These are phyloP conservation scores for Enteromius trimaculatus DNA, from an alignment of 2,797 vertebrate species.

Conservation along the genomic window DNA sequence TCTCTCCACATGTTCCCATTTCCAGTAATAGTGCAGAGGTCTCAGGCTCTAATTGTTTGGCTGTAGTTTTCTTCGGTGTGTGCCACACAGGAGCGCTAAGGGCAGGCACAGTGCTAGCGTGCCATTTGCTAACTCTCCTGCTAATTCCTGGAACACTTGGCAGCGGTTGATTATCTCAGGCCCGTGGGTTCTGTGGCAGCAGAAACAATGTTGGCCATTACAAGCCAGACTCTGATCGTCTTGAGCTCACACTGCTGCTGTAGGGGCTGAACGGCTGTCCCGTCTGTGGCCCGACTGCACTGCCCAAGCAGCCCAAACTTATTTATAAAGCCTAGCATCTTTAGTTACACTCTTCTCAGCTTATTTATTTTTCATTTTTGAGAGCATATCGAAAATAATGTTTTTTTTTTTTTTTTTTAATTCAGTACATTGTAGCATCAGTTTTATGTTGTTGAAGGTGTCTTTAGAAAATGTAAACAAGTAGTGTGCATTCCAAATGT, in stretches of 20 bases:
- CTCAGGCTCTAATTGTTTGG: conserved; percentile 49
- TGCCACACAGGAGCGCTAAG: conserved; percentile 35
- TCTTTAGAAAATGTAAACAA: background rate
- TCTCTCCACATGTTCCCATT: background rate
- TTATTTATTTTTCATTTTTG: background rate
- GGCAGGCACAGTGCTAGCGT: background rate
- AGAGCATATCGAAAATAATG: background rate
- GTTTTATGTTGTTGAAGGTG: background rate
- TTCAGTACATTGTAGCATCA: background rate
- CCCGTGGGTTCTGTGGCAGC: conserved; percentile 52
- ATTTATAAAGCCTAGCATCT: background rate
- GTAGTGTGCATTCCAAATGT: background rate
- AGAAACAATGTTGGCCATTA: conserved; percentile 52
- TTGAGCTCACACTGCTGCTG: conserved; percentile 26
- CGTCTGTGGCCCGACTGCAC: conserved; percentile 46
- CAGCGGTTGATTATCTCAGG: conserved; percentile 54
- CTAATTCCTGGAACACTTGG: conserved; percentile 51
- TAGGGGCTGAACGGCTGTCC: conserved; percentile 19
- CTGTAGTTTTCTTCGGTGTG: conserved; percentile 20
- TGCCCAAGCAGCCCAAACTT: background rate
- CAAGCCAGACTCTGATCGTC: conserved; percentile 32
- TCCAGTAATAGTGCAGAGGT: conserved; percentile 21
- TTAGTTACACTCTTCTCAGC: background rate
- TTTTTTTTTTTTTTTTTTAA: background rate
- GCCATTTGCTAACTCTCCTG: conserved; percentile 35